Conservation (phyloP, 2,888 invertebrate species). For the Clostera curtula region DNA sequence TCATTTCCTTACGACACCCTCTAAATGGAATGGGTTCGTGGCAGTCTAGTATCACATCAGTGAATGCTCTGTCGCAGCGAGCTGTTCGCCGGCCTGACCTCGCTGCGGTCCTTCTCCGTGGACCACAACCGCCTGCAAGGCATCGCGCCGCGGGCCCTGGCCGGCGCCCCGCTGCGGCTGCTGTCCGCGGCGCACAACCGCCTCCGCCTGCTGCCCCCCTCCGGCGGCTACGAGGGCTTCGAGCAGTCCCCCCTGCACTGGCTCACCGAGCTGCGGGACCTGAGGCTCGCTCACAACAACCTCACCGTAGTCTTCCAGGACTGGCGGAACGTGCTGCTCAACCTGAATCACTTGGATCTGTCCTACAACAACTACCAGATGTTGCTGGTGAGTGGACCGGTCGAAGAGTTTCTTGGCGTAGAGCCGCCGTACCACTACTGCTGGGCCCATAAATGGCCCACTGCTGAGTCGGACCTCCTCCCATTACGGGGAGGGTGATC, state of each 20-base stretch:
- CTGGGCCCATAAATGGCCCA: too few relatives aligned
- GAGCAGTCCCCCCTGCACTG: conserved; percentile 5
- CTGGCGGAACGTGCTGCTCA: conserved; percentile 3
- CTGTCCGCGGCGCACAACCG: conserved; percentile 23
- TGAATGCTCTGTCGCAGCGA: conserved; percentile 10
- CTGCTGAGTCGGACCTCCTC: too few relatives aligned
- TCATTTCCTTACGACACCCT: too few relatives aligned
- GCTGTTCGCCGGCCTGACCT: conserved; percentile 14
- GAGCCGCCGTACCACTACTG: too few relatives aligned
- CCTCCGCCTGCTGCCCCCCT: conserved; percentile 6
- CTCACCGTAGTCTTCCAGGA: conserved; percentile 11
- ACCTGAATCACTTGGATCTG: conserved; percentile 8
- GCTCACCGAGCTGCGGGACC: conserved; percentile 3
- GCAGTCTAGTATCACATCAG: too few relatives aligned
- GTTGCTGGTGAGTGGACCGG: conserved; percentile 11
- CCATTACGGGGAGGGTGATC: too few relatives aligned
- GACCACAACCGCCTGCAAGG: conserved; percentile 18
- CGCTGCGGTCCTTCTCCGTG: conserved; percentile 16
- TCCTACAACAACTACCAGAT: conserved; percentile 5
- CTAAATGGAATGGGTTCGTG: too few relatives aligned
- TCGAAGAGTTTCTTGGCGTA: too few relatives aligned
- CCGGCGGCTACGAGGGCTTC: neutral
- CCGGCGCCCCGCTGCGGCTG: conserved; percentile 6
- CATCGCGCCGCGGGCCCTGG: conserved; percentile 9
- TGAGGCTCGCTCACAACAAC: conserved; percentile 9